A percentile compares a stretch with the other conserved stretches of the same genome.
These are phyloP conservation scores for Lithophane socia DNA, from an alignment of 2,888 invertebrate genomes.

Conservation along the genomic window DNA sequence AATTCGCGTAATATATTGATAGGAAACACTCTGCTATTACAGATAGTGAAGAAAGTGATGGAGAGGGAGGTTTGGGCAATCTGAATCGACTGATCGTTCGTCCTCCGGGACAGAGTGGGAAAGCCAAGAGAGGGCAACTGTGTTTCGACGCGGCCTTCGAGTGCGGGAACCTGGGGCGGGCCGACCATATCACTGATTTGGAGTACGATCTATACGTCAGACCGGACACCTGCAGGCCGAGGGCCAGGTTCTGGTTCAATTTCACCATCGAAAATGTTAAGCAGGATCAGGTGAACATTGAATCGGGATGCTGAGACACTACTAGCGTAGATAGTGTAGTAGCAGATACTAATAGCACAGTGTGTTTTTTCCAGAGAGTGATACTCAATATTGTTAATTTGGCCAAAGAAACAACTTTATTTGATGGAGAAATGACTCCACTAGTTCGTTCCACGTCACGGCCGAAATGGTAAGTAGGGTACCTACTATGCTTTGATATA, in stretches of 20 bases:
- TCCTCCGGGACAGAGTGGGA: constrained; percentile 97
- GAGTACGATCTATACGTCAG: constrained; percentile 99
- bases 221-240: constrained; percentile 98
- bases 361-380: constrained; percentile 93
- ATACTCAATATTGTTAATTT: constrained; percentile 99
- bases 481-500: not conserved
- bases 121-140: constrained; percentile 98
- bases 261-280: constrained; percentile 99
- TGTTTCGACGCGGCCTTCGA: constrained; percentile 99
- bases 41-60: constrained; percentile 98
- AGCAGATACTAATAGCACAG: not conserved
- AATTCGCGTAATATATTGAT: not conserved
- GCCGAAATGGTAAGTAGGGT: constrained; percentile 97
- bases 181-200: constrained; percentile 97
- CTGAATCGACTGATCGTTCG: constrained; percentile 96
- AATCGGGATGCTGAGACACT: not conserved
- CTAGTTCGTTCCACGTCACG: constrained; percentile 97
- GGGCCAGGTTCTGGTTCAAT: constrained; percentile 98
- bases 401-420: constrained; percentile 97
- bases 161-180: constrained; percentile 98
- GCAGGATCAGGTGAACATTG: constrained; percentile 94
- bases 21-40: constrained; percentile 22
- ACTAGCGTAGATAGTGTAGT: not conserved
- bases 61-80: constrained; percentile 98
- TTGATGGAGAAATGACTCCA: constrained; percentile 97